Base-by-base conservation (phyloP, 2,888 invertebrate genomes). In the Dendrolimus houi region DNA sequence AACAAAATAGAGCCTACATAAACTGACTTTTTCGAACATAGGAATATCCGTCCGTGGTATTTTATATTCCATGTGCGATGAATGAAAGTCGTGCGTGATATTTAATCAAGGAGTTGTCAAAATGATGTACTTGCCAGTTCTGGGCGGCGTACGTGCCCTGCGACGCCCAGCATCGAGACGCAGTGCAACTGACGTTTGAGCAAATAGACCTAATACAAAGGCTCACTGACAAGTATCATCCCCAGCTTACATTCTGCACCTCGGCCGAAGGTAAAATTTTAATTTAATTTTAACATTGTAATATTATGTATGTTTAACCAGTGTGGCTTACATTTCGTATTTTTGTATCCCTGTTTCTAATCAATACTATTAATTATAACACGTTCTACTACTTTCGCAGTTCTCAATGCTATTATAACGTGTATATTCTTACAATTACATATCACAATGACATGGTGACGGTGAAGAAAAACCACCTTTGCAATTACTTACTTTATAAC, bases 81-180 rank as follows among this genome's bases (percentile, higher is more conserved):
- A 13, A 55, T 53, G 13, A 52, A 54, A 54, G 54, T 41, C 59
- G 54, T 56, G 60, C 73, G 66, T 71, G 62, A 67, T 65, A 68
- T 74, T 72, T 56, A 73, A 72, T 77, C 69, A 69, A 65, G 57
- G 63, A 62, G 64, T 65, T 72, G 70, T 74, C 69, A 73, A 64
- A 66, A 65, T 66, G 63, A 63, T 71, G 59, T 59, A 67, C 64
- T 72, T 65, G 62, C 65, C 92, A 96, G 96, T 96, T 96, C 83
- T 97, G 96, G 96, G 96, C 96, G 54, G 95, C 95, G 63, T 97
- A 96, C 91, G 96, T 95, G 72, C 94, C 94, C 54, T 97, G 97
- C 83, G 94, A 94, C 69, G 93, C 95, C 55, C 96, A 96, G 81
- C 94, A 95, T 81, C 94, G 95, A 71, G 96, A 97, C 77, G 96